Base-by-base conservation (phyloP, 2,113 vertebrate genomes). In the Brachirus orientalis region DNA sequence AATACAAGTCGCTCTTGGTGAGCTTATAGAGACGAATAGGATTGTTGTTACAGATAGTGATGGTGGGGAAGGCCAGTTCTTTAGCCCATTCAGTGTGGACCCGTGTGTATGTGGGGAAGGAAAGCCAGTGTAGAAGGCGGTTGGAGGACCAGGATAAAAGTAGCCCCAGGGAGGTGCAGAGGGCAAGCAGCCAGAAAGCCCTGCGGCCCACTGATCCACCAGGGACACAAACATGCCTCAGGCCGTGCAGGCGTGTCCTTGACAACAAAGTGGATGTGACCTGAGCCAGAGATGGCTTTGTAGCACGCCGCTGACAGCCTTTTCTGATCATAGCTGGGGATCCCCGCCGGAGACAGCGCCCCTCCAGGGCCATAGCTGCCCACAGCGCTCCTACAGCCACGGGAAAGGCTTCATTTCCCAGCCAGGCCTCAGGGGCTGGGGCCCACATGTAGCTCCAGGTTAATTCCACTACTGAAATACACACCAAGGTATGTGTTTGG, bases 41-140 rank as follows among this genome's bases (percentile, higher is more conserved):
- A 90, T 98, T 98, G 93, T 99, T 99, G 95, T 99, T 99, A 90
- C 97, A 99, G 86, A 99, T 93, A 18, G 97, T 99, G 88, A 98
- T 93, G 10, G 96, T 92, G 18, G 97, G 97, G 91, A 98, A 99
- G 64, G 94, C 85, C 81, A 98, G 90, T 91, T 97, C 95, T 70
- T 94, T 95, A 86, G 96, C 96, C 96, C 96, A 98, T 90, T 97
- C 94, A 3, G 94, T 94, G 88, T 97, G 96, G 82, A 98, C 91
- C 16, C 95, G 92, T 13, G 96, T 98, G 90, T 97, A 94, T 14
- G 96, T 98, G 38, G 97, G 97, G 90, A 97, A 98, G 54, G 96
- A 92, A 45, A 99, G 93, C 96, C 96, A 97, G 90, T 98, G 94
- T 43, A 98, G 95, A 3, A 99, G 84, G 36, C 96, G 95, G 88